Evolutionary conservation across 2,888 invertebrate genomes (phyloP), one percentile per base, ranked within the genome.

Genomic region (Phalangium opilio): DNA sequence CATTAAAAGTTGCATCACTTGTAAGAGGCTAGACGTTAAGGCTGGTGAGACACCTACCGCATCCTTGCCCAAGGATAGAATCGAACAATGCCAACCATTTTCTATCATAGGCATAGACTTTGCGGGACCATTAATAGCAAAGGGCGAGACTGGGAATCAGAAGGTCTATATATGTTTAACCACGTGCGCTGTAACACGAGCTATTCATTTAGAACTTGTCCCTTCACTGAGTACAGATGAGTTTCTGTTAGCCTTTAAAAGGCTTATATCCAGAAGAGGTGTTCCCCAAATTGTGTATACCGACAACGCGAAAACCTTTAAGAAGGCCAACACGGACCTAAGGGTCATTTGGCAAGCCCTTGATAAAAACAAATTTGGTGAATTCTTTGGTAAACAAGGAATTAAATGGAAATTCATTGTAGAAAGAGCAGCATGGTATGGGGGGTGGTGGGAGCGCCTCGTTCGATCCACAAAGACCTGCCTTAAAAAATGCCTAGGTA

Each of bases 381-480:
- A 39, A 11, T 36, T 43, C 10, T 39, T 14, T 39, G 32, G 44
- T 11, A 14, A 20, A 3, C 15, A 51, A 17, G 38, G 43, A 34
- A 59, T 61, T 32, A 11, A 45, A 1, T 62, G 61, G 60, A 51
- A 49, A 12, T 68, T 66, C 50, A 68, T 63, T 44, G 62, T 64
- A 7, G 64, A 64, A 8, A 53, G 58, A 1, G 63, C 66, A 4
- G 55, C 67, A 3, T 69, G 67, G 27, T 64, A 64, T 64, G 67
- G 68, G 38, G 67, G 68, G 40, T 63, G 61, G 55, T 70, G 64
- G 59, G 67, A 70, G 55, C 53, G 66, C 17, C 51, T 70, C 5
- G 57, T 68, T 14, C 58, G 62, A 7, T 40, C 63, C 5, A 33
- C 67, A 7, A 70, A 71, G 52, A 49, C 49, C 5, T 42, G 65